These are phyloP conservation scores for Eudasyphora cyanicolor DNA, from an alignment of 2,888 invertebrate species.

Conservation along the genomic window DNA sequence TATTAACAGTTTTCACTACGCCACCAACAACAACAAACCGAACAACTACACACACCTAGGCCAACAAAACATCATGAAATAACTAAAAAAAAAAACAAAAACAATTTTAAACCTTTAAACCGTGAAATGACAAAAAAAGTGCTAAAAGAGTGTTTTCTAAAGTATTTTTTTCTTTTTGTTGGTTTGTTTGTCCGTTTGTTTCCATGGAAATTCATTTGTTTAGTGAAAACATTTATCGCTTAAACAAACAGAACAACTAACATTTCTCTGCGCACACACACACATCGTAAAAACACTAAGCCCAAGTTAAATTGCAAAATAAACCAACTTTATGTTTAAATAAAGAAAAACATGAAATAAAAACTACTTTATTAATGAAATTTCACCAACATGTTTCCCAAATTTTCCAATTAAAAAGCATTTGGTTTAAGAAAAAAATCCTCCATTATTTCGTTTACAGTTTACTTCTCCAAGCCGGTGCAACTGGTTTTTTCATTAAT, in stretches of 20 bases:
- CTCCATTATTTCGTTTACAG: too few relatives aligned
- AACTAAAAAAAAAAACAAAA: too few relatives aligned
- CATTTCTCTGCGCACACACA: too few relatives aligned
- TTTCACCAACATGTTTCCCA: too few relatives aligned
- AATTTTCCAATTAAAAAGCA: too few relatives aligned
- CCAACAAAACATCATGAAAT: background rate
- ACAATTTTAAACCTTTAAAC: constrained; percentile 14
- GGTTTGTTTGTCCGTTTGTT: background rate
- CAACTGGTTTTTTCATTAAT: too few relatives aligned
- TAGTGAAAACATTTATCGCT: constrained; percentile 51
- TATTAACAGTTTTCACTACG: constrained; percentile 43
- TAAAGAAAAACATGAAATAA: constrained; percentile 19
- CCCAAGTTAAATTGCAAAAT: too few relatives aligned
- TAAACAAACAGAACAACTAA: constrained; percentile 23
- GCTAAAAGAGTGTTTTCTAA: constrained; percentile 32
- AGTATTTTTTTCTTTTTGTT: constrained; percentile 19
- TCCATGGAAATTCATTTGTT: constrained; percentile 38
- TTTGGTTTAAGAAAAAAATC: too few relatives aligned
- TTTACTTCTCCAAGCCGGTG: too few relatives aligned
- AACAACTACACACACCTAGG: background rate
- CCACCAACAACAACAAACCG: constrained; percentile 11
- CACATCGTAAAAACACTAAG: too few relatives aligned
- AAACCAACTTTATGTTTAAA: constrained; percentile 6
- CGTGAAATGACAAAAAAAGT: constrained; percentile 11
- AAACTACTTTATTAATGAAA: too few relatives aligned